Evolutionary conservation across 1,140 invertebrate species (phyloP).

Genomic region (Bombus picipes): DNA sequence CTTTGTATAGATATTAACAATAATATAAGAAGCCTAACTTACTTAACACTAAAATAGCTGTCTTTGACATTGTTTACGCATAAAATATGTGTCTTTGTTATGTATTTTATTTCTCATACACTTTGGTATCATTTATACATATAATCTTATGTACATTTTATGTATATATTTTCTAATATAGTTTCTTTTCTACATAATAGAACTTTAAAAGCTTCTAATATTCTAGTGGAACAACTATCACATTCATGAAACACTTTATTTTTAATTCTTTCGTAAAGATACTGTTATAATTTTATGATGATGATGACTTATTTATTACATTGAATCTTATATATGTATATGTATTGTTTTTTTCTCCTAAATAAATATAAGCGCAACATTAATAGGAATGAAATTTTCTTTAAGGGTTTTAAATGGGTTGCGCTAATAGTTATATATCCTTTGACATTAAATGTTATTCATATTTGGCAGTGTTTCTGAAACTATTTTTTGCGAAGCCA

Average conservation of each 20-base stretch:
- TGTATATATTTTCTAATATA: slow-evolving; percentile 43
- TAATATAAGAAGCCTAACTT: slow-evolving; percentile 71
- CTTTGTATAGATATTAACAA: slow-evolving; percentile 68
- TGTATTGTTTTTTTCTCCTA: not conserved
- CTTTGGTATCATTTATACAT: slow-evolving; percentile 78
- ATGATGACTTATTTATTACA: slow-evolving; percentile 14
- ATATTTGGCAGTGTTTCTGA: slow-evolving; percentile 39
- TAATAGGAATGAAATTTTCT: slow-evolving; percentile 36
- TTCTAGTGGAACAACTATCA: slow-evolving; percentile 76
- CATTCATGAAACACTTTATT: slow-evolving; percentile 74
- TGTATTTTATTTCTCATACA: slow-evolving; percentile 73
- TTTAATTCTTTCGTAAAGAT: slow-evolving; percentile 36
- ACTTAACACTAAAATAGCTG: slow-evolving; percentile 67
- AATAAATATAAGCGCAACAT: slow-evolving; percentile 41
- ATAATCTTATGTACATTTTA: slow-evolving; percentile 64
- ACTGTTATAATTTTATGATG: slow-evolving; percentile 48
- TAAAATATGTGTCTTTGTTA: slow-evolving; percentile 74
- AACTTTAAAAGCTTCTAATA: slow-evolving; percentile 57
- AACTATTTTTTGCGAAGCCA: slow-evolving; percentile 44
- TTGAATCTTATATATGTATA: slow-evolving; percentile 1
- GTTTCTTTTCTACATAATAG: slow-evolving; percentile 34
- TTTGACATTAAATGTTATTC: slow-evolving; percentile 29
- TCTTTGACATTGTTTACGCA: slow-evolving; percentile 58
- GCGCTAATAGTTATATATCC: slow-evolving; percentile 23
- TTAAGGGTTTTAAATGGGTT: not conserved